A percentile compares a stretch with the other conserved stretches of the same genome.
These are phyloP conservation scores for Frankliniella fusca DNA, from an alignment of 2,888 invertebrate species.

Conservation along the genomic window DNA sequence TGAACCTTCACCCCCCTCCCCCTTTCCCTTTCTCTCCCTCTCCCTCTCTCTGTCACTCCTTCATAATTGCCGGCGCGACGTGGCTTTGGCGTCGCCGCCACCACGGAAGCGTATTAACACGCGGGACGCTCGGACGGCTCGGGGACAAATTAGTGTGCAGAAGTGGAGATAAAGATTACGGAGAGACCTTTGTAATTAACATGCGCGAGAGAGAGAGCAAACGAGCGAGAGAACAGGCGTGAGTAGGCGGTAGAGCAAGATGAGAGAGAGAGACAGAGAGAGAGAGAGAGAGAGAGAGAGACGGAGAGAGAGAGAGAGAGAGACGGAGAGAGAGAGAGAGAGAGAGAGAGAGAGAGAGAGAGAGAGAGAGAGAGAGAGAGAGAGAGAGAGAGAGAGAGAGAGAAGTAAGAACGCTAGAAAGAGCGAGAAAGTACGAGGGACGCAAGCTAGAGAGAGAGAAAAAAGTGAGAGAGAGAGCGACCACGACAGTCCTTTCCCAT, in stretches of 20 bases:
- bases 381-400: not conserved
- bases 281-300: not conserved
- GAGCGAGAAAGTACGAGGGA: not conserved
- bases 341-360: not conserved
- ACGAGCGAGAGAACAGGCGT: not conserved
- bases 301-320: not conserved
- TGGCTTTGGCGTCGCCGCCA: not conserved
- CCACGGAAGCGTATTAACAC: not conserved
- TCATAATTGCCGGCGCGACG: not conserved
- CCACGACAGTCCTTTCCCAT: too few relatives aligned
- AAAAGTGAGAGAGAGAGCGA: too few relatives aligned
- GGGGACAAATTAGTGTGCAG: slow-evolving; percentile 22
- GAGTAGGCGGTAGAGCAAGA: not conserved
- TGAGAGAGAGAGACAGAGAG: not conserved
- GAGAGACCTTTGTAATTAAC: not conserved
- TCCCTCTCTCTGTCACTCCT: too few relatives aligned
- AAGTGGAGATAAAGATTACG: slow-evolving; percentile 22
- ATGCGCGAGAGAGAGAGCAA: not conserved
- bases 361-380: not conserved
- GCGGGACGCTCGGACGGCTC: slow-evolving; percentile 11
- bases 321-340: not conserved
- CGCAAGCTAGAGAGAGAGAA: not conserved
- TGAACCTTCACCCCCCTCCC: too few relatives aligned
- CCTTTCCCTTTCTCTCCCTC: too few relatives aligned
- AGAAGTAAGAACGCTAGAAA: not conserved